These are phyloP conservation scores for Silurus aristotelis DNA, from an alignment of 2,797 vertebrate species.

Conservation along the genomic window DNA sequence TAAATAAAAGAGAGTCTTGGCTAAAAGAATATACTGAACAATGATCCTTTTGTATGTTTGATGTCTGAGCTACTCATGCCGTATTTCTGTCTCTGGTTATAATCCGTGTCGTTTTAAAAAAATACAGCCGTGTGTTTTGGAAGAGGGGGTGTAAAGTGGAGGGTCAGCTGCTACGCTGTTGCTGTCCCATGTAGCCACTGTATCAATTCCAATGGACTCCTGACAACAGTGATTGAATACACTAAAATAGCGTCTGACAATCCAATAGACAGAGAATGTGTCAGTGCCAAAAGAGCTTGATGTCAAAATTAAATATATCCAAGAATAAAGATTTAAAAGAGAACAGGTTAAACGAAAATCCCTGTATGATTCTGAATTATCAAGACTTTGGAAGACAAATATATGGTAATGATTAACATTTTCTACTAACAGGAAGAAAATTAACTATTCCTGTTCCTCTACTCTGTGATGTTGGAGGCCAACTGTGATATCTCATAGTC, in stretches of 20 bases:
- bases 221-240: constrained; percentile 64
- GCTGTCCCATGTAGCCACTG: constrained; percentile 61
- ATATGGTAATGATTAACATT: not conserved
- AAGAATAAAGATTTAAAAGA: not conserved
- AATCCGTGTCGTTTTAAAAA: constrained; percentile 3
- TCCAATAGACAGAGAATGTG: not conserved
- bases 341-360: not conserved
- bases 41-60: too few relatives aligned
- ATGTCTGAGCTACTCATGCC: constrained; percentile 23
- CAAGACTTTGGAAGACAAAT: not conserved
- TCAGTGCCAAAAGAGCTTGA: constrained; percentile 8
- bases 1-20: not conserved
- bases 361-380: not conserved
- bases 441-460: not conserved
- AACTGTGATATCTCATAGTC: constrained; percentile 52
- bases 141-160: constrained; percentile 12
- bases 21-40: not conserved
- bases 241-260: constrained; percentile 68
- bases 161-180: constrained; percentile 47
- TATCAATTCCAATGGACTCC: constrained; percentile 57
- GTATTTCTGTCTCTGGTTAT: constrained; percentile 32
- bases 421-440: not conserved
- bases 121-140: constrained; percentile 10
- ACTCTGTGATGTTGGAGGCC: not conserved
- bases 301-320: not conserved